phyloP scores from a whole-genome alignment of 2,888 invertebrate species.

The Nomada flava region DNA sequence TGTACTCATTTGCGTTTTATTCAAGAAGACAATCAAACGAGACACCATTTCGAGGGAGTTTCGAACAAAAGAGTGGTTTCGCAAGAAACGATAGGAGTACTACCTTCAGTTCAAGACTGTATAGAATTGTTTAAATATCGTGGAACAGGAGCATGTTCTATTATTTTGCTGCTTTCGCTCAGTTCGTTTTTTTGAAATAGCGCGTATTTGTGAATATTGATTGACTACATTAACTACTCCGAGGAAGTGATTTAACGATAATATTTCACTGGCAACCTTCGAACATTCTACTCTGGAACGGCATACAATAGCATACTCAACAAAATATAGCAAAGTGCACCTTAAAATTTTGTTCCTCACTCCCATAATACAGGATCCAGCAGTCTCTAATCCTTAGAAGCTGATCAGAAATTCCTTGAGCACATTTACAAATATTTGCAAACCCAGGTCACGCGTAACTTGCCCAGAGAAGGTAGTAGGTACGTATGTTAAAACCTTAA shows the following conservation, averaged over 20 bases:
- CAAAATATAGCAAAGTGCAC: too few species aligned
- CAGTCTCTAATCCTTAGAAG: too few species aligned
- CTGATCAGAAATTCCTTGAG: too few species aligned
- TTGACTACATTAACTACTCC: not conserved
- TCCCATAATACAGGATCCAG: too few species aligned
- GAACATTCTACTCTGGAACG: too few species aligned
- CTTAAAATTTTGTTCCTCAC: too few species aligned
- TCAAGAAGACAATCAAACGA: constrained; percentile 33
- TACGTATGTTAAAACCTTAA: not conserved
- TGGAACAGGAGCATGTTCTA: not conserved
- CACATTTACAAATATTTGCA: not conserved
- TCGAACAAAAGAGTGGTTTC: constrained; percentile 11
- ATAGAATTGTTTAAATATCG: not conserved
- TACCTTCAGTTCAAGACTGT: not conserved
- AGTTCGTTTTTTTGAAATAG: not conserved
- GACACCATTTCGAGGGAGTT: not conserved
- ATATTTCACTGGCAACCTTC: too few species aligned
- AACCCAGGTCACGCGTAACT: too few species aligned
- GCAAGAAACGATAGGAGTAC: not conserved
- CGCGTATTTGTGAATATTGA: not conserved
- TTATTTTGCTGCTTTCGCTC: not conserved
- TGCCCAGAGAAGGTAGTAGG: too few species aligned
- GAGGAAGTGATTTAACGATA: not conserved
- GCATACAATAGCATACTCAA: too few species aligned
- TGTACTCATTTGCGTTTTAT: constrained; percentile 29